Conservation (phyloP, 1,140 invertebrate species). For the Orchestia grillus region DNA sequence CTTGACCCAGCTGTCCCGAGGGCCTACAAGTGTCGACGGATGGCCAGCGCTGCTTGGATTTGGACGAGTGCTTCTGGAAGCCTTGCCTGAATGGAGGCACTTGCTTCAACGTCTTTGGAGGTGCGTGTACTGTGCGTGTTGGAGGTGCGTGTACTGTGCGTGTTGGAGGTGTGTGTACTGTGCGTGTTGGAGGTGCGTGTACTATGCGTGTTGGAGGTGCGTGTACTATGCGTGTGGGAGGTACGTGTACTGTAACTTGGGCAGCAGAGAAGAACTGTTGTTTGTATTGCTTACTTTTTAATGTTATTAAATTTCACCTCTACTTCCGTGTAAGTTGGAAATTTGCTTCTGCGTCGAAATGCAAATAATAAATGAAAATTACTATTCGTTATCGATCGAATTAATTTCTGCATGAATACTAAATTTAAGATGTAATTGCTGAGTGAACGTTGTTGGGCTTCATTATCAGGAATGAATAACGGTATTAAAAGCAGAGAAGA, state of each 20-base stretch:
- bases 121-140: background rate
- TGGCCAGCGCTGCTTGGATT: conserved; percentile 36
- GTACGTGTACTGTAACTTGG: background rate
- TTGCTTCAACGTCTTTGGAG: background rate
- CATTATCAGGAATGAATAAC: background rate
- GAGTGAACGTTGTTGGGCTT: background rate
- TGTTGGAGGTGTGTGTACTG: too few relatives aligned
- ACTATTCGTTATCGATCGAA: too few relatives aligned
- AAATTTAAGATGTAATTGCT: background rate
- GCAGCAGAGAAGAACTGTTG: too few relatives aligned
- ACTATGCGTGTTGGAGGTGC: too few relatives aligned
- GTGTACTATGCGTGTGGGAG: too few relatives aligned
- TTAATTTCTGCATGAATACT: background rate
- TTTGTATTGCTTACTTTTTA: too few relatives aligned
- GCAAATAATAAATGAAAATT: too few relatives aligned
- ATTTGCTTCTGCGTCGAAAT: too few relatives aligned
- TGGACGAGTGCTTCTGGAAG: conserved; percentile 45
- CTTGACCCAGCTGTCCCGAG: background rate
- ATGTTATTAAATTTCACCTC: too few relatives aligned
- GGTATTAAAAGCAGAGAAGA: background rate
- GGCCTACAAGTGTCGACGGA: conserved; percentile 27
- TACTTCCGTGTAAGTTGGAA: too few relatives aligned
- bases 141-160: too few relatives aligned
- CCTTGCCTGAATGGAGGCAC: conserved; percentile 27
- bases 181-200: too few relatives aligned